Evolutionary conservation across 2,888 invertebrate genomes (phyloP).

Genomic region (Luperina nickerlii): DNA sequence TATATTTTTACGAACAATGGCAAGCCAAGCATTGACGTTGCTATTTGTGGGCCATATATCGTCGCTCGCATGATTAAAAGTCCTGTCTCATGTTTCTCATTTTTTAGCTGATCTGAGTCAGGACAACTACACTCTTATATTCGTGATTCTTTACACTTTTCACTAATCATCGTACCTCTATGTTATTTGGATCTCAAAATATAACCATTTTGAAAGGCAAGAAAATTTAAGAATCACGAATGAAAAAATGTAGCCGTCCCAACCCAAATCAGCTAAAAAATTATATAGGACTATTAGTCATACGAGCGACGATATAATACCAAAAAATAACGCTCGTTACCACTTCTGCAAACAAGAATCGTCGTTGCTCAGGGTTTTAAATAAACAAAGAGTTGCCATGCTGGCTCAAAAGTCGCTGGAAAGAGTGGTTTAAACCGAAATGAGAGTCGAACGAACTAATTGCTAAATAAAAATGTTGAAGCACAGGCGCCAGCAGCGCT

Average conservation of each 20-base stretch:
- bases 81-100: too few relatives aligned
- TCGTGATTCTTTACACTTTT: too few relatives aligned
- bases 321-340: conserved; percentile 15
- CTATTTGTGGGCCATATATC: background rate
- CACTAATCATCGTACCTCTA: too few relatives aligned
- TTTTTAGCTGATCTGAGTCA: too few relatives aligned
- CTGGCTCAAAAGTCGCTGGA: background rate
- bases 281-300: too few relatives aligned
- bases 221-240: too few relatives aligned
- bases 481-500: background rate
- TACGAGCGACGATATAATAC: background rate
- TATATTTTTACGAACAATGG: background rate
- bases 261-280: too few relatives aligned
- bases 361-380: background rate
- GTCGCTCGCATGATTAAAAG: too few relatives aligned
- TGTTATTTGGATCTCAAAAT: too few relatives aligned
- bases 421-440: background rate
- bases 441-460: background rate
- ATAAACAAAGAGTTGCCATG: conserved; percentile 17
- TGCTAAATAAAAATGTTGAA: conserved; percentile 7
- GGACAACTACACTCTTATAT: too few relatives aligned
- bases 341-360: background rate
- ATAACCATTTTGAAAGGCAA: too few relatives aligned
- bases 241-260: too few relatives aligned
- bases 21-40: background rate